Base-by-base conservation (phyloP, 2,888 invertebrate genomes). In the Mesochorus sp. region DNA sequence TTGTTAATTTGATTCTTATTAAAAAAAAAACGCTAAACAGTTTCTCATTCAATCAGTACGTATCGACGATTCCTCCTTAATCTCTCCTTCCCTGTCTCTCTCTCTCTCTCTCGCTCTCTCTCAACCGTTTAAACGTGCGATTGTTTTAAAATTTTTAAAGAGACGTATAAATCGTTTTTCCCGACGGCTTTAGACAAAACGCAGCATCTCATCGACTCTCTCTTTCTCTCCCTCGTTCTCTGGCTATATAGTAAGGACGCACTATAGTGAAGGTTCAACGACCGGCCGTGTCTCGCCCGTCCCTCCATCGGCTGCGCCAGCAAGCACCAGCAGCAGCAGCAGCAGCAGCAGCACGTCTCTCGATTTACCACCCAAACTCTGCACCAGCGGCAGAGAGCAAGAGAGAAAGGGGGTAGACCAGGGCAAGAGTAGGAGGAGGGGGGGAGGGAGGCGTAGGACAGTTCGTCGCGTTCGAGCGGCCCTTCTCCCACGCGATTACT, bases 221-320 rank as follows among this genome's bases (percentile, higher is more conserved):
- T 47, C 42, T 31, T 34, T 39, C 24, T 42, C 39, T 57, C 74
- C 31, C 53, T 70, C 55, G 37, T 64, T 76, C 70, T 70, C 64
- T 42, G 37, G 31, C 34, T 59, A 26, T 42, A 31, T 31, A 55
- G 61, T 62, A 68, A n/a, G n/a, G 55, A 3, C 28, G 74, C 64
- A 47, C 64, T 73, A 70, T 53, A 70, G 77, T 59, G 57, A 47
- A 82, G 73, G 82, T 82, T 82, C 82, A 82, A 82, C 75, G 82
- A 82, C 82, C 82, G 80, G 78, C 82, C 76, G 78, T 77, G 80
- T 80, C 75, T 80, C 78, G 78, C 77, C 74, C 80, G 74, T 77
- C 75, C 59, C 67, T 79, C 79, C n/a, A 70, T 14, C 67, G 75
- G 74, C 53, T 73, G 77, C 70, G 67, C 73, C 76, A 62, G 76